These are phyloP conservation scores for Euplexia lucipara DNA, from an alignment of 2,888 invertebrate genomes.

Conservation along the genomic window DNA sequence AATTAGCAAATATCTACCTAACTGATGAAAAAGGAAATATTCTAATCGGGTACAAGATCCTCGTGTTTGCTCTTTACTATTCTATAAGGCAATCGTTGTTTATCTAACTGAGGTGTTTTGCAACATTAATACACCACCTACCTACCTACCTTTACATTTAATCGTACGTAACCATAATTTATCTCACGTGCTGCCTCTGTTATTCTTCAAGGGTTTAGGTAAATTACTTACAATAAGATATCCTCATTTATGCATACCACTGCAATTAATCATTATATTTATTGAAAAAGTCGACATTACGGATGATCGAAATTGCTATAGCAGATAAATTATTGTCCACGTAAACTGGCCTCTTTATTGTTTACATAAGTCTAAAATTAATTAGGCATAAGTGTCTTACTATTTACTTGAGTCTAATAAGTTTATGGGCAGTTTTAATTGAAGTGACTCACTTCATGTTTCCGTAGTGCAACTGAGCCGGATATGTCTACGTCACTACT, in stretches of 20 bases:
- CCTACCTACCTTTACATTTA: constrained; percentile 1
- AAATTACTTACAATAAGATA: constrained; percentile 41
- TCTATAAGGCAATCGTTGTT: constrained; percentile 20
- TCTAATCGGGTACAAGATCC: constrained; percentile 21
- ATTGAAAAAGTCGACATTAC: constrained; percentile 34
- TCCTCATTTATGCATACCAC: constrained; percentile 42
- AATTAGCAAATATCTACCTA: constrained; percentile 27
- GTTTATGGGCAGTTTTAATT: constrained; percentile 26
- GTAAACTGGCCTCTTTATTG: constrained; percentile 5
- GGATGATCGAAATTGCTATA: constrained; percentile 37
- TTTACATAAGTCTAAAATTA: constrained; percentile 18
- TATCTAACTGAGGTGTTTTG: constrained; percentile 15
- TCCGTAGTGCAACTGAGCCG: constrained; percentile 60
- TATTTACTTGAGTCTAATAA: constrained; percentile 24
- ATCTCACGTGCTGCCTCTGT: constrained; percentile 39
- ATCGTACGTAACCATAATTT: constrained; percentile 31
- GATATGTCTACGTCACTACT: constrained; percentile 59
- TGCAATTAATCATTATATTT: constrained; percentile 32
- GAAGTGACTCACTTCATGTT: constrained; percentile 47
- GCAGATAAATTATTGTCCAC: not conserved
- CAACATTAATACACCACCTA: constrained; percentile 21
- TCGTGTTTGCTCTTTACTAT: constrained; percentile 11
- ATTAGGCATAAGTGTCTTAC: constrained; percentile 7
- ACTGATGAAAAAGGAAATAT: constrained; percentile 37
- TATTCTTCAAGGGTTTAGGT: constrained; percentile 53